Evolutionary conservation across 2,888 invertebrate genomes (phyloP).

Genomic region (Dolichopus griseipennis): DNA sequence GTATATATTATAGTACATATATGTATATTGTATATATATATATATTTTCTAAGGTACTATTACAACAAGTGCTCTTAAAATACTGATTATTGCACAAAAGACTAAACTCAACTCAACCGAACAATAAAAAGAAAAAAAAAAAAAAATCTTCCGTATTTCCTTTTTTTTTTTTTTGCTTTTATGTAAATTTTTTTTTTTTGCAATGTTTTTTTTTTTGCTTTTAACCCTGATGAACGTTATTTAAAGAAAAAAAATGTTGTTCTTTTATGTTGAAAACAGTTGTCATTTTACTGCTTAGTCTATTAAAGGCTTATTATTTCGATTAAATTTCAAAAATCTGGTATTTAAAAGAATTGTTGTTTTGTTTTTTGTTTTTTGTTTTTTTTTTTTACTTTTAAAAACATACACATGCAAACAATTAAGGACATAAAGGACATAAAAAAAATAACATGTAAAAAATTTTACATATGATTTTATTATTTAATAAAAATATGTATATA

Average conservation of each 20-base stretch:
- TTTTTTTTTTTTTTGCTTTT: not conserved
- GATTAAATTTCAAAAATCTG: not conserved
- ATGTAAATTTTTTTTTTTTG: not conserved
- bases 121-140: too few relatives aligned
- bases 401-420: not conserved
- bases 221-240: not conserved
- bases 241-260: not conserved
- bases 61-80: conserved; percentile 3
- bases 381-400: not conserved
- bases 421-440: too few relatives aligned
- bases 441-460: not conserved
- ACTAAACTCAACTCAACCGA: too few relatives aligned
- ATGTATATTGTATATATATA: too few relatives aligned
- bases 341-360: not conserved
- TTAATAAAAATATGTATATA: not conserved
- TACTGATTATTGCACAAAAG: not conserved
- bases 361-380: not conserved
- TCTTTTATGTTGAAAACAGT: not conserved
- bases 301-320: conserved; percentile 6
- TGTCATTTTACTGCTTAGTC: conserved; percentile 1
- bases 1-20: too few relatives aligned
- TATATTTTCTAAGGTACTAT: not conserved
- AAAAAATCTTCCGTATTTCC: too few relatives aligned
- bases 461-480: not conserved
- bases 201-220: not conserved